phyloP scores from a whole-genome alignment of 1,140 invertebrate genomes.

The Lineus longissimus region DNA sequence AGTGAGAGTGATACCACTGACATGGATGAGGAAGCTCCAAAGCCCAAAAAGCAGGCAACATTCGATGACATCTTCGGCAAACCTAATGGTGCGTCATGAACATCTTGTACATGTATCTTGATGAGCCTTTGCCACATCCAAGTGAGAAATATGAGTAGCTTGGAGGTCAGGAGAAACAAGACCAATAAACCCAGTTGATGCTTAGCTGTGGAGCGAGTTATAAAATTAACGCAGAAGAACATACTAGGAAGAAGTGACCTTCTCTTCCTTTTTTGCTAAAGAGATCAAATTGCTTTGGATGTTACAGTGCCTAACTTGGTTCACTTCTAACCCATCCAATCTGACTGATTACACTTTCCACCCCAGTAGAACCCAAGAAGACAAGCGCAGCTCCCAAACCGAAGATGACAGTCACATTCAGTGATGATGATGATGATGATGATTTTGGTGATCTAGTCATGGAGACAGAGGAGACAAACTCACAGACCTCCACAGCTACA shows the following conservation, averaged over 20 bases:
- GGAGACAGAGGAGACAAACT: slow-evolving; percentile 8
- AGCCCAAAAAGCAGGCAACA: background rate
- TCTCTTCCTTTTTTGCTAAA: background rate
- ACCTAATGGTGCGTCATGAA: background rate
- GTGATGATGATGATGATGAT: slow-evolving; percentile 23
- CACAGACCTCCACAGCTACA: slow-evolving; percentile 8
- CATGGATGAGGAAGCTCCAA: too few relatives aligned
- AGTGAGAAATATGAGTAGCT: background rate
- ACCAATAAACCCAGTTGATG: background rate
- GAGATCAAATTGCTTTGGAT: too few relatives aligned
- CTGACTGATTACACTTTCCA: background rate
- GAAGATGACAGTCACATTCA: background rate
- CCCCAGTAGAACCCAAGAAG: background rate
- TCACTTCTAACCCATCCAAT: background rate
- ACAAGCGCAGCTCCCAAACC: background rate
- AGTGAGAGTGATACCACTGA: too few relatives aligned
- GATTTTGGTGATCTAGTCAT: slow-evolving; percentile 10
- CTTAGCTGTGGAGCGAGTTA: background rate
- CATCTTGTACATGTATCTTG: background rate
- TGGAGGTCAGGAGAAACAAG: background rate
- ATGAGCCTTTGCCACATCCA: too few relatives aligned
- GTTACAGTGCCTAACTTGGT: too few relatives aligned
- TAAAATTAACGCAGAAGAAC: background rate
- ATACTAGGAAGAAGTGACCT: too few relatives aligned
- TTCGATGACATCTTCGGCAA: slow-evolving; percentile 2